phyloP scores from a whole-genome alignment of 2,113 vertebrate genomes.

The Sylvia atricapilla region DNA sequence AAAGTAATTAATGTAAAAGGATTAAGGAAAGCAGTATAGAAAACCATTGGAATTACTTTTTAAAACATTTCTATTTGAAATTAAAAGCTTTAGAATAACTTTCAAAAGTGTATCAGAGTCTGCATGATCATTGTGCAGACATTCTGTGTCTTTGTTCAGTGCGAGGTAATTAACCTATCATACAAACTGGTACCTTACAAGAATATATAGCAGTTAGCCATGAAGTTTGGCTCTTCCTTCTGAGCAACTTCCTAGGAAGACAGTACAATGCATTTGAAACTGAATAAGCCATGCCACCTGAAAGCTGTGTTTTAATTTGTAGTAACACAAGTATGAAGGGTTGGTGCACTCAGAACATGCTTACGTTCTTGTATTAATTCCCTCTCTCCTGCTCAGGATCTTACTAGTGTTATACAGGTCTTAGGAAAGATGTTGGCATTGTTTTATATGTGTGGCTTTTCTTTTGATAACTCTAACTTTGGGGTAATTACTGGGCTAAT shows the following conservation, averaged over 20 bases:
- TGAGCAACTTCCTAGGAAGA: not conserved
- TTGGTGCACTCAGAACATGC: not conserved
- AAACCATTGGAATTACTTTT: not conserved
- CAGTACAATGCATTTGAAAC: not conserved
- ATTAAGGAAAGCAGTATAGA: not conserved
- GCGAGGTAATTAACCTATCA: not conserved
- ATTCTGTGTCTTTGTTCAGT: not conserved
- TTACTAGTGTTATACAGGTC: not conserved
- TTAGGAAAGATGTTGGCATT: not conserved
- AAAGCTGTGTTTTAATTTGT: not conserved
- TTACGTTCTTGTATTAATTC: not conserved
- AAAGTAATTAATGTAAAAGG: not conserved
- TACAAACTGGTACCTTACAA: not conserved
- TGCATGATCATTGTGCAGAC: not conserved
- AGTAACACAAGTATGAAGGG: not conserved
- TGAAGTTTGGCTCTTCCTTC: not conserved
- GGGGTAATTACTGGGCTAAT: not conserved
- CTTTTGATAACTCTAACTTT: not conserved
- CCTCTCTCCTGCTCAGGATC: not conserved
- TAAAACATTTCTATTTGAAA: not conserved
- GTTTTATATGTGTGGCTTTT: not conserved
- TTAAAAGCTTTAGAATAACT: not conserved
- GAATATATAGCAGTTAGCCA: not conserved
- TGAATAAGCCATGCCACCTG: not conserved
- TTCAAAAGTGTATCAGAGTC: not conserved